phyloP scores from a whole-genome alignment of 2,113 vertebrate species.

The Hydrolagus affinis region DNA sequence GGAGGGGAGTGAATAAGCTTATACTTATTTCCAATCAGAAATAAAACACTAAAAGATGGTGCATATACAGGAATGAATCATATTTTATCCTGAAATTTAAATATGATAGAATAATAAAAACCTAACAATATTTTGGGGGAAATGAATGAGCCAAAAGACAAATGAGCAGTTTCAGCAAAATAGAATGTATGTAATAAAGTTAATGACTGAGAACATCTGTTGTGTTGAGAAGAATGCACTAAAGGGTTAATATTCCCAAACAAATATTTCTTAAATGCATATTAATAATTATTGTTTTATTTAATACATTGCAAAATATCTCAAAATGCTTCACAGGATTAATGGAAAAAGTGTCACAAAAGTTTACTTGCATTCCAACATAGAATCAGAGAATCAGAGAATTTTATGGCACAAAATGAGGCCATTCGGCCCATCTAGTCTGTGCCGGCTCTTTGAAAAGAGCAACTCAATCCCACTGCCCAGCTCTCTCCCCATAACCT shows the following conservation, averaged over 20 bases:
- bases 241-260: background rate
- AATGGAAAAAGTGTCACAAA: too few species aligned
- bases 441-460: too few species aligned
- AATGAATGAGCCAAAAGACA: background rate
- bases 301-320: too few species aligned
- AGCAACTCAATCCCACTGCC: too few species aligned
- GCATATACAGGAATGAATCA: background rate
- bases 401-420: too few species aligned
- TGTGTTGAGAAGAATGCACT: background rate
- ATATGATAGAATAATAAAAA: background rate
- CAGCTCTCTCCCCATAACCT: too few species aligned
- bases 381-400: too few species aligned
- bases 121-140: background rate
- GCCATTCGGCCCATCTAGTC: too few species aligned
- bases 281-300: too few species aligned
- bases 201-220: background rate
- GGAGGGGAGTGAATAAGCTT: background rate
- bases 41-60: background rate
- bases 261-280: background rate
- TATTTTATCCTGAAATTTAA: background rate
- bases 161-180: background rate
- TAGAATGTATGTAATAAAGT: background rate
- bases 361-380: too few species aligned
- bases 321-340: too few species aligned
- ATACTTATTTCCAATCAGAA: background rate